Conservation (phyloP, 2,888 invertebrate genomes). For the Villa cingulata region DNA sequence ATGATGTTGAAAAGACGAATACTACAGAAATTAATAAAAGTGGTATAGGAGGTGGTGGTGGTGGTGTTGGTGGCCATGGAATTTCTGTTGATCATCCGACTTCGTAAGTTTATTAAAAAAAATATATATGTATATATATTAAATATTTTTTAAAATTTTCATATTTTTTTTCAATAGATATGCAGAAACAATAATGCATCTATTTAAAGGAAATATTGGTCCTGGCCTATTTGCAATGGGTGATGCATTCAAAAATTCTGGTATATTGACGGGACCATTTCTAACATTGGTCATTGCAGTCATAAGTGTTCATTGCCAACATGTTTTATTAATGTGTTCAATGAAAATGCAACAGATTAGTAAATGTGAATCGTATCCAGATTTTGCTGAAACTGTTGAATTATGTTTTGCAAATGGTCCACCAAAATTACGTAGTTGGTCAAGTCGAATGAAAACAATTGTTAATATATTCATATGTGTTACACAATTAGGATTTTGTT, state of each 20-base stretch:
- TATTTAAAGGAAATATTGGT: slow-evolving; percentile 91
- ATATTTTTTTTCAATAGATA: slow-evolving; percentile 43
- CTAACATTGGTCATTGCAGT: slow-evolving; percentile 67
- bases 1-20: not conserved
- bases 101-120: slow-evolving; percentile 9
- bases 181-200: slow-evolving; percentile 74
- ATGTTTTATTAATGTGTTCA: slow-evolving; percentile 68
- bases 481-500: slow-evolving; percentile 97
- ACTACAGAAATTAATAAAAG: too few relatives aligned
- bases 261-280: slow-evolving; percentile 66
- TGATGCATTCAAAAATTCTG: slow-evolving; percentile 84
- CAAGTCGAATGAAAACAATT: slow-evolving; percentile 48
- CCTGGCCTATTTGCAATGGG: slow-evolving; percentile 95
- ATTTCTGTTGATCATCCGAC: slow-evolving; percentile 15
- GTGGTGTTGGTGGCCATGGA: slow-evolving; percentile 9
- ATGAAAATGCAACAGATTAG: slow-evolving; percentile 48
- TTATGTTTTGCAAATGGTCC: slow-evolving; percentile 69
- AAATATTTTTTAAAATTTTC: not conserved
- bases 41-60: not conserved
- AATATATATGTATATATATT: too few relatives aligned
- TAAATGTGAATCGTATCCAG: slow-evolving; percentile 44
- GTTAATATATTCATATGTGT: slow-evolving; percentile 82
- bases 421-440: slow-evolving; percentile 43
- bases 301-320: slow-evolving; percentile 85
- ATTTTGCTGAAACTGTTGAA: slow-evolving; percentile 74